Evolutionary conservation across 30 jellyfish, hydroid and myxozoan species (phyloP).

Genomic region (Catostylus mosaicus): DNA sequence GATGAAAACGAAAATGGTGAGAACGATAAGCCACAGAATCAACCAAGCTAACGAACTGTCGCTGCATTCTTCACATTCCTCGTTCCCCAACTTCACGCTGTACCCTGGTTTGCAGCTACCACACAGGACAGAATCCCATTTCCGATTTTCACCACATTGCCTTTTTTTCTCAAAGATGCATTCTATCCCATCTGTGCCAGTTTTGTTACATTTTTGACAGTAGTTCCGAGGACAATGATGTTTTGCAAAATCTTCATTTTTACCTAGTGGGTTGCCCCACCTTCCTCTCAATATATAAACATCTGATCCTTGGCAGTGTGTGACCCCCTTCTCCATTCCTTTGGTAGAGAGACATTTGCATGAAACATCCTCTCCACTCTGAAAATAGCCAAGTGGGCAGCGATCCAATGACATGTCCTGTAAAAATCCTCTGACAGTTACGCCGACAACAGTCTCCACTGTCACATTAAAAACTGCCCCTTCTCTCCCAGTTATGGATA

Average conservation of each 20-base stretch:
- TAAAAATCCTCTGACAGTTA: conserved; percentile 7
- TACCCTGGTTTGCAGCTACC: conserved; percentile 73
- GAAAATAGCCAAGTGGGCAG: conserved; percentile 74
- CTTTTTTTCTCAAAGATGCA: conserved; percentile 29
- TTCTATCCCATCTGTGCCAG: conserved; percentile 25
- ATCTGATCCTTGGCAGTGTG: conserved; percentile 62
- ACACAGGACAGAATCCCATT: conserved; percentile 73
- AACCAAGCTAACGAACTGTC: conserved; percentile 20
- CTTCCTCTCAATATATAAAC: conserved; percentile 69
- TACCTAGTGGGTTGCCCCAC: conserved; percentile 51
- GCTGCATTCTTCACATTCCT: conserved; percentile 63
- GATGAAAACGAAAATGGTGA: conserved; percentile 46
- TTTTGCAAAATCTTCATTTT: conserved; percentile 23
- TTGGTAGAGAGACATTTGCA: conserved; percentile 59
- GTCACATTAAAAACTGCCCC: conserved; percentile 12
- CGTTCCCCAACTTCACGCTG: conserved; percentile 75
- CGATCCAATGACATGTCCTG: background rate
- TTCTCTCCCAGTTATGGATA: conserved; percentile 47
- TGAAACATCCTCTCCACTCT: background rate
- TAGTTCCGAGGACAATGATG: conserved; percentile 68
- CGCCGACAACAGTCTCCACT: conserved; percentile 67
- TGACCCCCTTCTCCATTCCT: conserved; percentile 51
- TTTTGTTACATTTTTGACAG: conserved; percentile 42
- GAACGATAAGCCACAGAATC: conserved; percentile 35
- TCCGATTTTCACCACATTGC: conserved; percentile 61